phyloP scores from a whole-genome alignment of 2,888 invertebrate species.

The Drosophila lacicola region DNA sequence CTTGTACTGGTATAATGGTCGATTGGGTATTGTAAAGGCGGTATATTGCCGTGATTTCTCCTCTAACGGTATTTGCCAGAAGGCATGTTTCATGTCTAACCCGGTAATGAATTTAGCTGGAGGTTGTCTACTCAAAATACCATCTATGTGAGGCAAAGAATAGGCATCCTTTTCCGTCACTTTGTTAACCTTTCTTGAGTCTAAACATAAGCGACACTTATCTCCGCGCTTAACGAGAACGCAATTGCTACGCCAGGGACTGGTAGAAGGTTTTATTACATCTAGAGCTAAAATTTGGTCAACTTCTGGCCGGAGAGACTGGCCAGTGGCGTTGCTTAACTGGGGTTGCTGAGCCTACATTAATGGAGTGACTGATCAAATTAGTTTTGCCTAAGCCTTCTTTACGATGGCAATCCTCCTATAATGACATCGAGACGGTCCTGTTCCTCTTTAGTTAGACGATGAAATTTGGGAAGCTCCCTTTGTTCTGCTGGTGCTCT shows the following conservation, averaged over 20 bases:
- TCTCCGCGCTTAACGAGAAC: not conserved
- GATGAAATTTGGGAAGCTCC: no score
- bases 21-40: not conserved
- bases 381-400: constrained; percentile 1
- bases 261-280: not conserved
- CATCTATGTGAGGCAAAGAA: no score
- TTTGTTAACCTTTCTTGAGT: not conserved
- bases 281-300: not conserved
- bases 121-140: no score
- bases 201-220: not conserved
- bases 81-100: no score
- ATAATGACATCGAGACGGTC: no score
- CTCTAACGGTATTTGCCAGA: no score
- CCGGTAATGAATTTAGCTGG: no score
- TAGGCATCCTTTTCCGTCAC: not conserved
- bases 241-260: not conserved
- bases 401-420: no score
- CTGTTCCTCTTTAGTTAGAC: no score
- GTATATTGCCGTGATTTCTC: not conserved
- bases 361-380: constrained; percentile 2
- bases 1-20: constrained; percentile 1
- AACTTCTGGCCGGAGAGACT: not conserved
- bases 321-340: not conserved
- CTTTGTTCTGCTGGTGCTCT: no score
- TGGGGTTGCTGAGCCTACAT: not conserved